phyloP scores from a whole-genome alignment of 2,888 invertebrate species.

The Smittia aterrima region DNA sequence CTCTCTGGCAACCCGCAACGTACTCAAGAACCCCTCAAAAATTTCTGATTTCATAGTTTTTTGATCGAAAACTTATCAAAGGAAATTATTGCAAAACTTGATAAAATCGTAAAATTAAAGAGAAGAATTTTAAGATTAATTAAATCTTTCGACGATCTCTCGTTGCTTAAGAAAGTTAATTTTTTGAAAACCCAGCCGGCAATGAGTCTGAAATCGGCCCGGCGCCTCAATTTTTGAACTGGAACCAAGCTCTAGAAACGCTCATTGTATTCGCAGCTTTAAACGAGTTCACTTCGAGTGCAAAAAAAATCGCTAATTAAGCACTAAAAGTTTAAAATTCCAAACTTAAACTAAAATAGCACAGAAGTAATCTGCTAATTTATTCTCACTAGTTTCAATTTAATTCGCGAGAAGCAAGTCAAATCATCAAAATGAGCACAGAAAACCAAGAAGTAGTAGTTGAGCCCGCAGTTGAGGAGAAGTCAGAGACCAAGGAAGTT shows the following conservation, averaged over 20 bases:
- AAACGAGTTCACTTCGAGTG: conserved; percentile 38
- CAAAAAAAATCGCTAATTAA: conserved; percentile 32
- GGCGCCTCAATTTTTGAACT: conserved; percentile 14
- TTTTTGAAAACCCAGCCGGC: conserved; percentile 17
- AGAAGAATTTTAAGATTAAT: conserved; percentile 9
- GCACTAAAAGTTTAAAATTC: conserved; percentile 24
- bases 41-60: conserved; percentile 5
- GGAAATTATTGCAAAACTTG: conserved; percentile 14
- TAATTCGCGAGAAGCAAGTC: conserved; percentile 47
- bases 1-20: neutral
- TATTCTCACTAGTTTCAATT: conserved; percentile 42
- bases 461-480: conserved; percentile 63
- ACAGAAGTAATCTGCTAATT: conserved; percentile 26
- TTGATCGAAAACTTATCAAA: conserved; percentile 15
- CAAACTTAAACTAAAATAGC: conserved; percentile 9
- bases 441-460: conserved; percentile 73
- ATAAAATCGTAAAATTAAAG: conserved; percentile 29
- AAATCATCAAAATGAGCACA: conserved; percentile 68
- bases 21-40: conserved; percentile 38
- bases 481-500: conserved; percentile 72
- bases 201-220: conserved; percentile 26
- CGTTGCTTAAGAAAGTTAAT: neutral
- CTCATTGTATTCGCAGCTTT: conserved; percentile 30
- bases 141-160: neutral
- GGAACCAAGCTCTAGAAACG: conserved; percentile 21